phyloP scores from a whole-genome alignment of 2,888 invertebrate species.

The Polietes domitor region DNA sequence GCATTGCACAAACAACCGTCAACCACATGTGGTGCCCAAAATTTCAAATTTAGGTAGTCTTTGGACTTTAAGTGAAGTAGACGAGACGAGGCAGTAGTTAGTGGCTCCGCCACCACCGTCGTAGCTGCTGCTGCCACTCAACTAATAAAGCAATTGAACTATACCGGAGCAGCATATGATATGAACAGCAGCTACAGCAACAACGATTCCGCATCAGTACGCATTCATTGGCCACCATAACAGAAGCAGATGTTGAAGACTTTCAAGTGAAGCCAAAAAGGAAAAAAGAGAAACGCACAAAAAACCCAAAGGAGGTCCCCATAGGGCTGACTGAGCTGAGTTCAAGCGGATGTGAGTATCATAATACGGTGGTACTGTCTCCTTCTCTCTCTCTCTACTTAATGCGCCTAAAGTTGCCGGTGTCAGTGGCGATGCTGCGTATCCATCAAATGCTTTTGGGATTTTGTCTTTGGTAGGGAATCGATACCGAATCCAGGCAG shows the following conservation, averaged over 20 bases:
- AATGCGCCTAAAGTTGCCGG: neutral
- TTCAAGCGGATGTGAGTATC: neutral
- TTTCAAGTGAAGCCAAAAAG: neutral
- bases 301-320: neutral
- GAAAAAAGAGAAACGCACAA: neutral
- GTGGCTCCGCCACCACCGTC: constrained; percentile 36
- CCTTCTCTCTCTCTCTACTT: no score
- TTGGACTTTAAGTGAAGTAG: neutral
- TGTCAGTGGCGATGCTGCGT: neutral
- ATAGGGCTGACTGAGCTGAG: neutral
- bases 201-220: constrained; percentile 6
- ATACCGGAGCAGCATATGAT: neutral
- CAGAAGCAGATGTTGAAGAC: constrained; percentile 27
- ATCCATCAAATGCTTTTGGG: neutral
- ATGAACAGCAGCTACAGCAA: neutral
- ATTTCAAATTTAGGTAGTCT: constrained; percentile 28
- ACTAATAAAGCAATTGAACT: constrained; percentile 21
- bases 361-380: no score
- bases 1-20: neutral
- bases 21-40: constrained; percentile 51
- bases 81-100: constrained; percentile 6
- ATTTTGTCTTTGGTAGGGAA: neutral
- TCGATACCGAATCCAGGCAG: constrained; percentile 5
- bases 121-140: constrained; percentile 39
- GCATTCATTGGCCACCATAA: neutral